Base-by-base conservation (phyloP, 35 echinoderm and acorn worm species). In the Apostichopus japonicus region DNA sequence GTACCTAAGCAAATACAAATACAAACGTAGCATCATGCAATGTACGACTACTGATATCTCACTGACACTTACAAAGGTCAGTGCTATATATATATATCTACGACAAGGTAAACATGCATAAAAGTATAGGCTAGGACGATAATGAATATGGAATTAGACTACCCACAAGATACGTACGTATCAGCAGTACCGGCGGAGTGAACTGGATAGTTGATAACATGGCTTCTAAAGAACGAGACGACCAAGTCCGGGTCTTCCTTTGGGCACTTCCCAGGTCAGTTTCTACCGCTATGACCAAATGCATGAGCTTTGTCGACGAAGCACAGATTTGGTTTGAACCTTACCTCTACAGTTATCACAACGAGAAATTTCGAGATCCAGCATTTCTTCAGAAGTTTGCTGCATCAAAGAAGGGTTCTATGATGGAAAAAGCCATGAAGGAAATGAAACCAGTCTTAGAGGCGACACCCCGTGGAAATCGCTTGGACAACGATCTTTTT, bases 251-350 rank as follows among this genome's bases (percentile, higher is more conserved):
- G 11, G 87, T 90, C 2, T 90, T 90, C 65, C 71, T 90, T n/a
- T 90, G 87, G 87, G 87, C 87, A 53, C 65, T 90, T 13, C 87
- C 87, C 16, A 24, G 65, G 87, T 90, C 87, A 8, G 87, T 90
- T 10, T 73, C 63, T 11, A 90, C 87, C 4, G 87, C 87, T 5
- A 33, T 90, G n/a, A 90, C 87, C 27, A 90, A 90, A 24, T 90
- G 87, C 27, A 90, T 90, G 87, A 90, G 87, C 22, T 90, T 90
- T 63, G 87, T 90, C 5, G 87, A 90, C 5, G 87, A 56, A 77
- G 22, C 23, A 22, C 63, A 90, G 25, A 23, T 90, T 9, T 90
- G 87, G 87, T 57, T 72, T 55, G 70, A 90, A 75, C 87, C 87
- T 7, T 90, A 90, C 55, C 65, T 90, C 25, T 73, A 71, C 54